Evolutionary conservation across 1,140 invertebrate species (phyloP), one percentile per base, ranked within the genome.

Genomic region (Zophobas atratus): DNA sequence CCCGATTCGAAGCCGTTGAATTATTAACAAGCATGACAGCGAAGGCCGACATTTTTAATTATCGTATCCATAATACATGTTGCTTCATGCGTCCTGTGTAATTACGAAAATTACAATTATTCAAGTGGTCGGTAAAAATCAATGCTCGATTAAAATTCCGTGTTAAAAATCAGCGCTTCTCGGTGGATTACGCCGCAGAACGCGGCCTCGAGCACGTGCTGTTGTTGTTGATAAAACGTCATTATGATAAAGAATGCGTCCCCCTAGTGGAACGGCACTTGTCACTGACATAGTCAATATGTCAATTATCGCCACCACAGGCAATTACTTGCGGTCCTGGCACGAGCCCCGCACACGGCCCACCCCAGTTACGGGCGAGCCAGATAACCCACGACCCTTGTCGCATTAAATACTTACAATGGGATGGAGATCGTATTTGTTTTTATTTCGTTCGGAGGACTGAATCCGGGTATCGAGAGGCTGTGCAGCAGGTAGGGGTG

Each of bases 221-320:
- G 49, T 51, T 46, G 43, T 46, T 60, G 39, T 67, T 67, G 60
- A 43, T 67, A 67, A 67, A 67, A 39, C 60, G 60, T 39, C 39
- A 67, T 67, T 39, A 41, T 32, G 60, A 43, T 41, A 67, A 57
- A 67, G 60, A 67, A 67, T 67, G 38, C 43, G 20, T 38, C 63
- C 73, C 49, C 78, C 56, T 56, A 46, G 56, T 49, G n/a, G 60
- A 75, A 70, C 20, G 75, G 78, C 81, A 84, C 84, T 84, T 83
- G 81, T 82, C 83, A 81, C 63, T 79, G 82, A 80, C 81, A 75
- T 79, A 83, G 82, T 83, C 82, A 84, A 84, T 84, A 84, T 84
- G 83, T 83, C 83, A 84, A 83, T 83, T 83, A 84, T 83, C 80
- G 70, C 77, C 77, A 79, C 81, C 81, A 73, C 81, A 79, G 79